Base-by-base conservation (phyloP, 2,888 invertebrate species). In the Nemapogon koenigi region DNA sequence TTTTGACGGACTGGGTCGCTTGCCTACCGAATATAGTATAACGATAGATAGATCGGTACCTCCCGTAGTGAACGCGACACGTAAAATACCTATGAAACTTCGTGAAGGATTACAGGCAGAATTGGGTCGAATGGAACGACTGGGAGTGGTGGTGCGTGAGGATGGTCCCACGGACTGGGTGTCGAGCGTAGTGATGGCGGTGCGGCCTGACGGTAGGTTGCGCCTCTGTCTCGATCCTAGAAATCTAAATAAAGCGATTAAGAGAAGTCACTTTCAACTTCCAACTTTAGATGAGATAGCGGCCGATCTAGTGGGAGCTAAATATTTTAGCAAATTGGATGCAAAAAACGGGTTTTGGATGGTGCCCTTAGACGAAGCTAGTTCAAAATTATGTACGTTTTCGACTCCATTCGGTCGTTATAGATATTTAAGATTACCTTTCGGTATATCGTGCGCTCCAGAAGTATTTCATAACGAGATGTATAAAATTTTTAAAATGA, bases 401-500 rank as follows among this genome's bases (percentile, higher is more conserved):
- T 8, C 31, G 3, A 38, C 38, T 10, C 38, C 38, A 3, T 38
- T 31, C 16, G 32, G 38, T 3, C 19, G 38, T 1, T 38, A 14
- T 16, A 17, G 25, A 19, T 38, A 32, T 32, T 16, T 32, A 22
- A 25, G 38, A 15, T 6, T 38, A 4, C 38, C 38, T n/a, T 38
- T 38, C 25, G 31, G 38, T 3, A 19, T 38, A 3, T 8, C 6
- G 10, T 15, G 31, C 7, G 38, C 38, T 16, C 17, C 38, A 31
- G 41, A 44, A 35, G 33, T 45, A 4, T 41, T 45, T 39, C 43
- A 45, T 16, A 37, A 41, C 14, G 40, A 38, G 30, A 45, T 45
- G 43, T 18, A 11, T 8, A 45, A 43, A 39, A 41, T 42, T 13
- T 45, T 45, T 32, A 25, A 18, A 4, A 41, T 29, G 27, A 17